Evolutionary conservation across 2,888 invertebrate species (phyloP), one percentile per base, ranked within the genome.

Genomic region (Dorcus hopei): DNA sequence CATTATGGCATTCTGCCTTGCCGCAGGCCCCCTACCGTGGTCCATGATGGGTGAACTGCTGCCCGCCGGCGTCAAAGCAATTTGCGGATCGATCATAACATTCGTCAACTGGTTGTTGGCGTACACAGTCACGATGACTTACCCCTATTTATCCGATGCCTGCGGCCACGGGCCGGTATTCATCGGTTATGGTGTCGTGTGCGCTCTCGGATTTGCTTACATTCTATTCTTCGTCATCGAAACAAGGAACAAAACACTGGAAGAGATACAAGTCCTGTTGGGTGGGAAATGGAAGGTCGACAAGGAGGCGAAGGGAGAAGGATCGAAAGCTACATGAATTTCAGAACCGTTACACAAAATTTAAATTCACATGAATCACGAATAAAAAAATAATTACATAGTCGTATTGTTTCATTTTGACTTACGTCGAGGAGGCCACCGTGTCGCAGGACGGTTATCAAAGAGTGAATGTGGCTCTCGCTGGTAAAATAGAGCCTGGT

Each of bases 401-500:
- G 1, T 41, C 8, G 41, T 41, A 9, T 2, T 41, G 41, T 4
- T 41, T 41, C 3, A 41, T 43, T 23, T 38, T 11, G 16, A 80
- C 85, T 81, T 77, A 93, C 94, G 78, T 94, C 91, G 8, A 95
- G 81, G 54, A 97, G 80, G 19, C 94, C 95, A 9, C 97, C 97
- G 77, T 91, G 95, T 64, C 97, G 85, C 52, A 99, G 84, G 59
- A 98, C 93, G 3, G 97, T 98, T 64, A 99, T 86, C 62, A 99
- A 81, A 8, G 97, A 98, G 80, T 99, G 99, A 62, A 99, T 95
- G 80, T 99, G 99, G 75, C 96, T 96, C 82, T 99, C 99, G 77
- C 97, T 97, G 2, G 99, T 99, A 79, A 99, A 99, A 81, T 99
- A 99, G 43, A 99, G 84, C n/a, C 99, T 86, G 6, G 98, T 99